Conservation (phyloP, 2,797 vertebrate genomes). For the Iguana delicatissima region DNA sequence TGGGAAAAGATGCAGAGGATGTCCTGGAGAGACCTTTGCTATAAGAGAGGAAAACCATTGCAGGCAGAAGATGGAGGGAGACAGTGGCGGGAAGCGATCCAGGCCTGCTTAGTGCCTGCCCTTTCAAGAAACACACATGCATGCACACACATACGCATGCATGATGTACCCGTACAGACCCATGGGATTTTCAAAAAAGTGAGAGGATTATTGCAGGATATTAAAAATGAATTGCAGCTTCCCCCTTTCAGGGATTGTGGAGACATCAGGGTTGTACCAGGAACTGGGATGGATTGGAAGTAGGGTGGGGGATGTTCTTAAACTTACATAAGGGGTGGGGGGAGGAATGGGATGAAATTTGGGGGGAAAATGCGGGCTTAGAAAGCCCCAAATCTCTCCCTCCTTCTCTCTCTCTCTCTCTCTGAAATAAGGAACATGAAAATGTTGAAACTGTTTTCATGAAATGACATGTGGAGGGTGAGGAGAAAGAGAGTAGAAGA, state of each 20-base stretch:
- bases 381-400: background rate
- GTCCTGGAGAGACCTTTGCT: conserved; percentile 54
- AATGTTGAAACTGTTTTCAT: background rate
- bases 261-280: background rate
- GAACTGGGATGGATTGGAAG: background rate
- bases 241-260: background rate
- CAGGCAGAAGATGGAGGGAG: background rate
- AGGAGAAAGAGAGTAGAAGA: background rate
- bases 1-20: conserved; percentile 53
- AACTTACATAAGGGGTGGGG: background rate
- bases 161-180: background rate
- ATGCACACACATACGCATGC: background rate
- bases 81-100: background rate
- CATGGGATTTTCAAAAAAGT: background rate
- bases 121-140: background rate
- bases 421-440: background rate
- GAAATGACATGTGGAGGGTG: background rate
- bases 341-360: background rate
- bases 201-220: too few species aligned
- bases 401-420: too few species aligned
- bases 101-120: background rate
- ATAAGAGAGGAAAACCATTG: conserved; percentile 30
- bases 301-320: background rate
- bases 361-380: background rate
- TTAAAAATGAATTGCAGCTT: too few species aligned